Base-by-base conservation (phyloP, 2,113 vertebrate species). In the Pantherophis guttatus region DNA sequence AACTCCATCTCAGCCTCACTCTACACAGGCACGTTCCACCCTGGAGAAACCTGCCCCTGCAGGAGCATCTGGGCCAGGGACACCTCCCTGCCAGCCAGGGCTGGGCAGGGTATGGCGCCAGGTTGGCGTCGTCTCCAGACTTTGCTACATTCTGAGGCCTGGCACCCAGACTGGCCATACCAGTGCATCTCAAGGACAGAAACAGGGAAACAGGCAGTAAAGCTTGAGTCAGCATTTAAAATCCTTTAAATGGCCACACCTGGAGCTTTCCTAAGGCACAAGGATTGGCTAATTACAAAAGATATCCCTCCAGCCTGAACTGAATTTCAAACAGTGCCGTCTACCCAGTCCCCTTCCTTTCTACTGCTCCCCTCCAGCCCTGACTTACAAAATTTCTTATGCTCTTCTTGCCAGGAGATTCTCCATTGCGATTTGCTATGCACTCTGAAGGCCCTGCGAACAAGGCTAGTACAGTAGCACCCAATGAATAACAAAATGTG, bases 41-140 rank as follows among this genome's bases (percentile, higher is more conserved):
- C 92, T 93, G 81, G 92, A 90, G 81, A 93, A 93, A 93, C 92
- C 89, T 93, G 92, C 92, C 92, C 92, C 92, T 93, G 92, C 92
- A 93, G 92, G 92, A 90, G 92, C 92, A 90, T 90, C 92, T 93
- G 57, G 88, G 92, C 57, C 48, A 93, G 55, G 65, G 92, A 87
- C 89, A n/a, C 89, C 92, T 93, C 92, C 57, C 81, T 93, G 89
- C 89, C 81, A 93, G 89, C 89, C 92, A 93, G 92, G 92, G 92
- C 75, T 90, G 92, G 89, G 92, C 92, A 54, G 89, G 90, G 57
- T 50, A 65, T 11, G 92, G 92, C 92, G 92, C 92, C 92, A 93
- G 89, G 55, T 54, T 87, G 92, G 92, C 92, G 92, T 93, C 81
- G 50, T 81, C 92, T 93, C 92, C n/a, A 29, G 90, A 89, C 81